Conservation (phyloP, 2,888 invertebrate species). For the Tipula confusa region DNA sequence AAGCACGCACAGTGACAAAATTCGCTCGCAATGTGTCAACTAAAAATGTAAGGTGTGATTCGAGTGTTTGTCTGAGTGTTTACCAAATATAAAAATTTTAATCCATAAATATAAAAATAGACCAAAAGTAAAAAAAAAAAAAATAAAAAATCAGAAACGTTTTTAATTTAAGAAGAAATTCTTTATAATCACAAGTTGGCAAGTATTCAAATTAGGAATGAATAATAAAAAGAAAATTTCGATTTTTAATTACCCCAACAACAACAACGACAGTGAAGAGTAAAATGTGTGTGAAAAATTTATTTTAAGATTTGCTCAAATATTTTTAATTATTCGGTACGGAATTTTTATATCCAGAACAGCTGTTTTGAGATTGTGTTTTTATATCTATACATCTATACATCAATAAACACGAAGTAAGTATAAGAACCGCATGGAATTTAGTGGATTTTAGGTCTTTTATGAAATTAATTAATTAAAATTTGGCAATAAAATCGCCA, state of each 20-base stretch:
- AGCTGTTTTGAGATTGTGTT: neutral
- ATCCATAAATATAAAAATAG: slow-evolving; percentile 3
- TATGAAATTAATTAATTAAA: neutral
- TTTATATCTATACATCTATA: too few species aligned
- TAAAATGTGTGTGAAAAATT: slow-evolving; percentile 14
- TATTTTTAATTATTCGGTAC: neutral
- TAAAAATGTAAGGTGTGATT: neutral
- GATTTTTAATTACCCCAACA: neutral
- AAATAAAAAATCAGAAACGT: neutral
- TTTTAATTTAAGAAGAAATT: neutral
- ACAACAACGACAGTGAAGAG: neutral
- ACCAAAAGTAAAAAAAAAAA: neutral
- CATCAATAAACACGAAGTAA: too few species aligned
- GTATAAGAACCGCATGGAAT: neutral
- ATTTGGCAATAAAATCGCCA: neutral
- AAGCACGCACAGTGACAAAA: neutral
- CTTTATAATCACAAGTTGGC: slow-evolving; percentile 7
- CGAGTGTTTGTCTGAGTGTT: neutral
- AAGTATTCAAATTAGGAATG: neutral
- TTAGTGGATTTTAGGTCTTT: neutral
- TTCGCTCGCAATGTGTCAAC: neutral
- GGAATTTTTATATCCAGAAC: neutral
- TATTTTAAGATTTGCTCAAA: neutral
- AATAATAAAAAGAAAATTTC: slow-evolving; percentile 3
- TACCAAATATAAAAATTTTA: neutral